phyloP scores from a whole-genome alignment of 2,888 invertebrate genomes.

The Caenorhabditis sulstoni region DNA sequence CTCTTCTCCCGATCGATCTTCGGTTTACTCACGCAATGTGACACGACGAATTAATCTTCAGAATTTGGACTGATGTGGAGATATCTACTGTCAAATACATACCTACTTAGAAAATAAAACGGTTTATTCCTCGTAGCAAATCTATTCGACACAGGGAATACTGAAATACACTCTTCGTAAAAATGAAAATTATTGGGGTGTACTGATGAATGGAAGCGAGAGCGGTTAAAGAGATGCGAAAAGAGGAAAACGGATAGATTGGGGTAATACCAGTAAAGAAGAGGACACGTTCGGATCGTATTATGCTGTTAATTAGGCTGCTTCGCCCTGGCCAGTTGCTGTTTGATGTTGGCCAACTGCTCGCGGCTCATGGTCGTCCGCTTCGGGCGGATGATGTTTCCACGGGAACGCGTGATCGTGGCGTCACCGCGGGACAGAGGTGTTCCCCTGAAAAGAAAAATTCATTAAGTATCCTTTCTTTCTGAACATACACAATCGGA shows the following conservation, averaged over 20 bases:
- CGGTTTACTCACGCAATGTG: too few relatives aligned
- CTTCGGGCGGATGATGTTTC: constrained; percentile 45
- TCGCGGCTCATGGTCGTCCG: constrained; percentile 44
- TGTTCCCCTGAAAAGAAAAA: constrained; percentile 34
- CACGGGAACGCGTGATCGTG: constrained; percentile 37
- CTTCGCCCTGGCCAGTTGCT: constrained; percentile 24
- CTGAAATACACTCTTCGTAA: too few relatives aligned
- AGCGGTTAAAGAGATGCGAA: too few relatives aligned
- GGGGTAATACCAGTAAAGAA: constrained; percentile 8
- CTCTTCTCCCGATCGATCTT: too few relatives aligned
- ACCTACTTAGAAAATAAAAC: too few relatives aligned
- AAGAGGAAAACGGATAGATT: not conserved
- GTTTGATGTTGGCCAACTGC: constrained; percentile 31
- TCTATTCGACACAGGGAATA: too few relatives aligned
- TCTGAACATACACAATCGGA: constrained; percentile 32
- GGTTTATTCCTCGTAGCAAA: too few relatives aligned
- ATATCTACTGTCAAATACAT: too few relatives aligned
- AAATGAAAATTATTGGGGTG: too few relatives aligned
- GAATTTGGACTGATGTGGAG: too few relatives aligned
- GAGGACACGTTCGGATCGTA: not conserved
- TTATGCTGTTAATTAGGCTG: constrained; percentile 14
- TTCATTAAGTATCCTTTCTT: not conserved
- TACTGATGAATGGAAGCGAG: too few relatives aligned
- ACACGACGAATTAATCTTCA: too few relatives aligned
- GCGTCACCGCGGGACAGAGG: constrained; percentile 41